Evolutionary conservation across 2,113 vertebrate genomes (phyloP).

Genomic region (Meles meles): DNA sequence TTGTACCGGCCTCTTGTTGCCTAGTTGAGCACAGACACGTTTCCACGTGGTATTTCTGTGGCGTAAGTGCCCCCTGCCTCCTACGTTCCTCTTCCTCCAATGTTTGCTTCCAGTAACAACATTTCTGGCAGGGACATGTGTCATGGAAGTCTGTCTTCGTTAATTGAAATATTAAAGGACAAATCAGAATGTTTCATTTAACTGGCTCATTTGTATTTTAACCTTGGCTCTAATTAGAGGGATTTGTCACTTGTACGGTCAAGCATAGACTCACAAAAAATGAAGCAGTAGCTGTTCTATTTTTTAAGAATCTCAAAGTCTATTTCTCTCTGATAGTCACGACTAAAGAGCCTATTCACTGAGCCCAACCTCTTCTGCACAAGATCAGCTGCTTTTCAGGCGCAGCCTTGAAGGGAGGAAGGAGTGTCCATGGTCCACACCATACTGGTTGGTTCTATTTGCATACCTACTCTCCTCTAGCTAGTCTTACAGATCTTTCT

Average conservation of each 20-base stretch:
- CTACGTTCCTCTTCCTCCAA: neutral
- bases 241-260: neutral
- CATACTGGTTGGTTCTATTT: neutral
- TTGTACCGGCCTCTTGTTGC: neutral
- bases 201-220: slow-evolving; percentile 13
- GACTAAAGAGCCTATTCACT: neutral
- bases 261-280: neutral
- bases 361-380: neutral
- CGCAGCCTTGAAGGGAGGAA: neutral
- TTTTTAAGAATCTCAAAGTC: neutral
- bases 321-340: neutral
- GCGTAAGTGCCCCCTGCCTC: neutral
- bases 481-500: neutral
- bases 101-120: neutral
- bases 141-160: slow-evolving; percentile 1
- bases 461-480: neutral
- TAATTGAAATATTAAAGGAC: slow-evolving; percentile 6
- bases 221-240: neutral
- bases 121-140: neutral
- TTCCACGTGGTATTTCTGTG: neutral
- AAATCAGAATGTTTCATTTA: slow-evolving; percentile 11
- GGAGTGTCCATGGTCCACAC: neutral
- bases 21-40: neutral
- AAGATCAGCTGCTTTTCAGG: neutral
- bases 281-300: neutral